Percentiles rank a stretch among this genome's conserved stretches.
Evolutionary conservation across 2,888 invertebrate genomes (phyloP).

Genomic region (Seira musarum): DNA sequence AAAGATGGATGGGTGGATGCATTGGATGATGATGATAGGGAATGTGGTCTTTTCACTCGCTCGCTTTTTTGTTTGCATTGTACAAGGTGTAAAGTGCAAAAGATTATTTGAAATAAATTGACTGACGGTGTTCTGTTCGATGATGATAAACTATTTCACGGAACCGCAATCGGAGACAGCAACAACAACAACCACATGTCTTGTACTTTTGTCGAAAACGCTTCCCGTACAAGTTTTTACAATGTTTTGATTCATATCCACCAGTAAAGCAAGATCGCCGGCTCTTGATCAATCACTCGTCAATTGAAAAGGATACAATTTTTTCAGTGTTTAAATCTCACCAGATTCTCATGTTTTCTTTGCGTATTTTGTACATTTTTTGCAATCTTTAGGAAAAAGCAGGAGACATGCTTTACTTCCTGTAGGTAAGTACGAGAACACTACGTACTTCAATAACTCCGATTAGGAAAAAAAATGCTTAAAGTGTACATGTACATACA

Average conservation of each 20-base stretch:
- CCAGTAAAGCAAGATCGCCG: neutral
- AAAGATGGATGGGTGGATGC: constrained; percentile 7
- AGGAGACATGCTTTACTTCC: neutral
- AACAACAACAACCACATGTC: too few relatives aligned
- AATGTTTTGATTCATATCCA: constrained; percentile 15
- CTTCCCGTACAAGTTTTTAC: neutral
- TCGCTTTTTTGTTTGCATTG: constrained; percentile 6
- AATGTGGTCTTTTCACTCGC: constrained; percentile 11
- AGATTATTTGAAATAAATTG: constrained; percentile 6
- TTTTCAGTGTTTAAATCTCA: constrained; percentile 6
- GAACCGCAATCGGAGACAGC: too few relatives aligned
- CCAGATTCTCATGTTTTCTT: neutral
- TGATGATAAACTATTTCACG: constrained; percentile 17
- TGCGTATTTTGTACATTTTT: constrained; percentile 1
- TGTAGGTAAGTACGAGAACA: neutral
- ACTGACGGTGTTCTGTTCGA: constrained; percentile 7
- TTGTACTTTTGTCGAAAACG: constrained; percentile 2
- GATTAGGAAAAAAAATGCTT: neutral
- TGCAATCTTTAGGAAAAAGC: neutral
- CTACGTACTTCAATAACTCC: neutral
- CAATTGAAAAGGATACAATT: neutral
- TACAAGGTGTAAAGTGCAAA: constrained; percentile 12
- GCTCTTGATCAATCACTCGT: constrained; percentile 2
- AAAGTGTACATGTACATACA: neutral
- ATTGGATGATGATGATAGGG: constrained; percentile 9